These are phyloP conservation scores for Dolomedes plantarius DNA, from an alignment of 2,888 invertebrate species.

Conservation along the genomic window DNA sequence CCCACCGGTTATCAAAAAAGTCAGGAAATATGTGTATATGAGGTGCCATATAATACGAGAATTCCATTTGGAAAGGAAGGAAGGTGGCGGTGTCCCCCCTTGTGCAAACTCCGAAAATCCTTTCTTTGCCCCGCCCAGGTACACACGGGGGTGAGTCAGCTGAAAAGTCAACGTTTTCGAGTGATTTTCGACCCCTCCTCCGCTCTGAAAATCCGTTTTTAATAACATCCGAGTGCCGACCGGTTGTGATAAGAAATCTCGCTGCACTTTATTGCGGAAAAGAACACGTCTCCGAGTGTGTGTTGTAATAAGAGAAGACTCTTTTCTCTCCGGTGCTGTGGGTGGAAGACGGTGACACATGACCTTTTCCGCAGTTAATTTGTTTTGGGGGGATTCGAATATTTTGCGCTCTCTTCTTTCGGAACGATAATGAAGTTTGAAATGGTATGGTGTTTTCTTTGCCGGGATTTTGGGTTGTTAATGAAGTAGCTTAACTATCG, in stretches of 20 bases:
- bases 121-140: slow-evolving; percentile 19
- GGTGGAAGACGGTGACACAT: slow-evolving; percentile 5
- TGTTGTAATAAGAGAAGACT: neutral
- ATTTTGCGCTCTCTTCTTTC: too few species aligned
- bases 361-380: too few species aligned
- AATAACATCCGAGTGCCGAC: slow-evolving; percentile 66
- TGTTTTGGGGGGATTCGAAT: too few species aligned
- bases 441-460: too few species aligned
- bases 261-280: neutral
- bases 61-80: slow-evolving; percentile 32
- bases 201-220: slow-evolving; percentile 65
- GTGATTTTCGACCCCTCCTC: slow-evolving; percentile 20
- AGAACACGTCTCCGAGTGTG: neutral
- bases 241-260: slow-evolving; percentile 47
- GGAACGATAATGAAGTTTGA: too few species aligned
- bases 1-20: neutral
- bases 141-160: slow-evolving; percentile 62
- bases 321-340: too few species aligned
- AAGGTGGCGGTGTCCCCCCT: slow-evolving; percentile 16
- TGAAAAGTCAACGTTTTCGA: slow-evolving; percentile 49
- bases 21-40: neutral
- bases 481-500: too few species aligned
- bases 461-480: too few species aligned
- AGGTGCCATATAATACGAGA: slow-evolving; percentile 29
- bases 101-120: slow-evolving; percentile 54